Evolutionary conservation across 2,113 vertebrate genomes (phyloP).

Genomic region (Meleagris gallopavo): DNA sequence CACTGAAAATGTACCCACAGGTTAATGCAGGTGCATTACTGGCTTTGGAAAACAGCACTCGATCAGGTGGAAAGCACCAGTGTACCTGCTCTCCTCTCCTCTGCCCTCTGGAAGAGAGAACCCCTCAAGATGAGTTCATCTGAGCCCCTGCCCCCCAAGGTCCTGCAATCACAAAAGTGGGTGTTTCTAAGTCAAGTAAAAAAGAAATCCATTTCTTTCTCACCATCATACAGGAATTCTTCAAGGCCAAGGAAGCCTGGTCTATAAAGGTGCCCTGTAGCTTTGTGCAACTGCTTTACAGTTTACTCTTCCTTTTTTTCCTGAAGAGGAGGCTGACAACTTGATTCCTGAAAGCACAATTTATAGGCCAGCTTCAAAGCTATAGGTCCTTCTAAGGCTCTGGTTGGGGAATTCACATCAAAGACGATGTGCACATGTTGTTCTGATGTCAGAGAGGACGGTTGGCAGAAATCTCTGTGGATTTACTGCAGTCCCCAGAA

Average conservation of each 20-base stretch:
- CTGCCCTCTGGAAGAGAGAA: neutral
- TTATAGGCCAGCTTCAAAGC: slow-evolving; percentile 85
- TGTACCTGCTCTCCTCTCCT: neutral
- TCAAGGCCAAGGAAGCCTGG: slow-evolving; percentile 68
- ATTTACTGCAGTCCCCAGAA: slow-evolving; percentile 70
- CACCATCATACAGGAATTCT: slow-evolving; percentile 43
- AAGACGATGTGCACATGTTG: slow-evolving; percentile 69
- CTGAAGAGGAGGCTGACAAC: slow-evolving; percentile 75
- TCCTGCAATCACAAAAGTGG: neutral
- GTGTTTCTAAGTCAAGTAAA: neutral
- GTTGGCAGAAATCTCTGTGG: slow-evolving; percentile 68
- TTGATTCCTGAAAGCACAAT: slow-evolving; percentile 81
- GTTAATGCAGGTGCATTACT: neutral
- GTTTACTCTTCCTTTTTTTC: slow-evolving; percentile 66
- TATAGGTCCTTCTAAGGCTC: slow-evolving; percentile 74
- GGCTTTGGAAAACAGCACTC: neutral
- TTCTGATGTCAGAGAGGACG: slow-evolving; percentile 74
- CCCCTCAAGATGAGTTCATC: neutral
- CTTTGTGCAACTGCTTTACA: slow-evolving; percentile 64
- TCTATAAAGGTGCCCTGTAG: slow-evolving; percentile 67
- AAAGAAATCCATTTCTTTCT: slow-evolving; percentile 59
- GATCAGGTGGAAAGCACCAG: rapidly evolving
- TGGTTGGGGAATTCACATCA: slow-evolving; percentile 82
- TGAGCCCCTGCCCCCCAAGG: neutral
- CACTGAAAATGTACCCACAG: neutral